Percentiles rank a stretch among this genome's conserved stretches.
phyloP scores from a whole-genome alignment of 2,888 invertebrate species.

The Octonoba sinensis region DNA sequence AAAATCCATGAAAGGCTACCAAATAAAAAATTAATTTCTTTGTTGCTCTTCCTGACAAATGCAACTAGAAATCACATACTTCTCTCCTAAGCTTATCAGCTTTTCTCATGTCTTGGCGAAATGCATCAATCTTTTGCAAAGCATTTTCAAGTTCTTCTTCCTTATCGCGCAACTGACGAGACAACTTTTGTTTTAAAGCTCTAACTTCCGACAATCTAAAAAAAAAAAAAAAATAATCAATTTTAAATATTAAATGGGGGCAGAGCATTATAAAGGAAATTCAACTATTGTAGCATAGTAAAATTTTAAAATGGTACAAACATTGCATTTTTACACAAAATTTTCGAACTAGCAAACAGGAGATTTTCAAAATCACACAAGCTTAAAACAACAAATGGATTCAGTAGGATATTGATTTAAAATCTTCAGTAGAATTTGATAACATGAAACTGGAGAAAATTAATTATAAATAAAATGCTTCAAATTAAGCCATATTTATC shows the following conservation, averaged over 20 bases:
- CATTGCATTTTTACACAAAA: neutral
- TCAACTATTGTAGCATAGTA: neutral
- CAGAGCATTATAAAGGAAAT: neutral
- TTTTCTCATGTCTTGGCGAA: conserved; percentile 89
- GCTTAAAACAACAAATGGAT: no score
- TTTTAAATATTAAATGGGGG: neutral
- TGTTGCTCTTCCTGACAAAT: no score
- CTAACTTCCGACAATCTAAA: conserved; percentile 84
- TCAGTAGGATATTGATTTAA: no score
- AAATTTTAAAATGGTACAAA: neutral
- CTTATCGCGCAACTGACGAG: conserved; percentile 92
- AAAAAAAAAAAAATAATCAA: conserved; percentile 9
- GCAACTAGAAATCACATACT: conserved; percentile 68
- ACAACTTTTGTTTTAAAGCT: conserved; percentile 92
- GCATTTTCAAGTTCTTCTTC: conserved; percentile 96
- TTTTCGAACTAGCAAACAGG: no score
- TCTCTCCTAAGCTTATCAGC: conserved; percentile 90
- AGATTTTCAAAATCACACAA: no score
- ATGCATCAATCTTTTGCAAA: conserved; percentile 91
- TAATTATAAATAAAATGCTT: no score
- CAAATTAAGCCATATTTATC: no score
- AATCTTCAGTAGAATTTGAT: no score
- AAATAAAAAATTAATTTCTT: no score
- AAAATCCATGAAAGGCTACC: no score
- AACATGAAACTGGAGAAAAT: no score